These are phyloP conservation scores for Zapornia atra DNA, from an alignment of 2,113 vertebrate genomes.

Conservation along the genomic window DNA sequence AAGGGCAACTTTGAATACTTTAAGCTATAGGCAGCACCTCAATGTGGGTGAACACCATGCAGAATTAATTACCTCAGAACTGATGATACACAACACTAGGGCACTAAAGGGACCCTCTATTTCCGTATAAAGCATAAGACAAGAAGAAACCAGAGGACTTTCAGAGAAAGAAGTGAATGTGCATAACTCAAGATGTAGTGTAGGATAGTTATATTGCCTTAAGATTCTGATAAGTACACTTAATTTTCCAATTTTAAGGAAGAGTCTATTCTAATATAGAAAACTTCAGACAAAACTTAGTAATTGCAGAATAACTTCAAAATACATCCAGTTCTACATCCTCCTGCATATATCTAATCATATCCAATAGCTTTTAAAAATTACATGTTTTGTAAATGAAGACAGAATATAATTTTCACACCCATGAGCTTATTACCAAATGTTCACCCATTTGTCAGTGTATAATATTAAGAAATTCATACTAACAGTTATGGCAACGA, in stretches of 20 bases:
- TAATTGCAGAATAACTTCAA: constrained; percentile 36
- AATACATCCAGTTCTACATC: constrained; percentile 43
- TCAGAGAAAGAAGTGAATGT: not conserved
- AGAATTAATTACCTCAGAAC: not conserved
- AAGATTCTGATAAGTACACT: constrained; percentile 61
- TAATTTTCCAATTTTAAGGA: constrained; percentile 57
- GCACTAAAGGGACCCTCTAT: not conserved
- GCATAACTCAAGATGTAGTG: not conserved
- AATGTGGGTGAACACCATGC: not conserved
- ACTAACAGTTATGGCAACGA: constrained; percentile 9
- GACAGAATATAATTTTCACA: constrained; percentile 32
- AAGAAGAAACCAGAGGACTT: not conserved
- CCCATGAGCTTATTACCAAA: constrained; percentile 12
- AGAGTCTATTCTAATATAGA: constrained; percentile 63
- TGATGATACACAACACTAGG: not conserved
- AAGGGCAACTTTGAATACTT: not conserved
- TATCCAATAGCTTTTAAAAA: not conserved
- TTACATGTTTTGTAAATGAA: not conserved
- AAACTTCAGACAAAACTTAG: constrained; percentile 42
- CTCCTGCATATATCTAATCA: not conserved
- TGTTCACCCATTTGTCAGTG: constrained; percentile 21
- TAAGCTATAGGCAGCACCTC: not conserved
- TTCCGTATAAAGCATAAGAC: not conserved
- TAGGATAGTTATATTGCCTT: constrained; percentile 33
- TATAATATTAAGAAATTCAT: constrained; percentile 15